These are phyloP conservation scores for Trissolcus basalis DNA, from an alignment of 1,140 invertebrate genomes.

Conservation along the genomic window DNA sequence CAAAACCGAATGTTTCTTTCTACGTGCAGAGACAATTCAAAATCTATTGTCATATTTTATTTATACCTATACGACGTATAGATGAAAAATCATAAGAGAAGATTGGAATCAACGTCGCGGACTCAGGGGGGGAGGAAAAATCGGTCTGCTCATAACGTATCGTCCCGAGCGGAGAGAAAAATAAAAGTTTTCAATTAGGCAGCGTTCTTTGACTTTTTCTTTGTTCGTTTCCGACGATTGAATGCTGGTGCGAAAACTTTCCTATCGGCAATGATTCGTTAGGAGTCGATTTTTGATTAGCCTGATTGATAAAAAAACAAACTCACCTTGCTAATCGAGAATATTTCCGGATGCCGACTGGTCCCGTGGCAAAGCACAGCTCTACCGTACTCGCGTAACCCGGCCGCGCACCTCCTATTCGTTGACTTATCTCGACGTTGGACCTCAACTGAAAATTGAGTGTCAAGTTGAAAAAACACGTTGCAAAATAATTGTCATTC, in stretches of 20 bases:
- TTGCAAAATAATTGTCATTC: too few species aligned
- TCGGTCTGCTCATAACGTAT: conserved; percentile 43
- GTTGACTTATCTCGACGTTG: conserved; percentile 80
- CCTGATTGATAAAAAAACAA: conserved; percentile 12
- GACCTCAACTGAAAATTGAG: conserved; percentile 78
- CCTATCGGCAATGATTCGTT: conserved; percentile 13
- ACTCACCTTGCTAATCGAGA: conserved; percentile 78
- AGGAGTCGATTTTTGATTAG: conserved; percentile 10
- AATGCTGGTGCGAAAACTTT: conserved; percentile 17
- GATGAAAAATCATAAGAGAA: not conserved
- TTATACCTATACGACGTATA: not conserved
- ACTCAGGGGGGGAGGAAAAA: not conserved
- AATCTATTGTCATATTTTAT: too few species aligned
- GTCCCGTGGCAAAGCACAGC: conserved; percentile 85
- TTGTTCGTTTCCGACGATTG: conserved; percentile 5
- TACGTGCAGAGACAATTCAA: too few species aligned
- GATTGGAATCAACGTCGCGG: not conserved
- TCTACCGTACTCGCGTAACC: conserved; percentile 88
- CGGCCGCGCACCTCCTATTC: conserved; percentile 76
- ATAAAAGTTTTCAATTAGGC: conserved; percentile 53
- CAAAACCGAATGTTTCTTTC: too few species aligned
- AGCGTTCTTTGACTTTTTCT: conserved; percentile 38
- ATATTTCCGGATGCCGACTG: conserved; percentile 78
- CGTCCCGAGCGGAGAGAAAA: conserved; percentile 14
- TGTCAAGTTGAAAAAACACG: not conserved